Base-by-base conservation (phyloP, 1,140 invertebrate species). In the Drosophila seguyi region DNA sequence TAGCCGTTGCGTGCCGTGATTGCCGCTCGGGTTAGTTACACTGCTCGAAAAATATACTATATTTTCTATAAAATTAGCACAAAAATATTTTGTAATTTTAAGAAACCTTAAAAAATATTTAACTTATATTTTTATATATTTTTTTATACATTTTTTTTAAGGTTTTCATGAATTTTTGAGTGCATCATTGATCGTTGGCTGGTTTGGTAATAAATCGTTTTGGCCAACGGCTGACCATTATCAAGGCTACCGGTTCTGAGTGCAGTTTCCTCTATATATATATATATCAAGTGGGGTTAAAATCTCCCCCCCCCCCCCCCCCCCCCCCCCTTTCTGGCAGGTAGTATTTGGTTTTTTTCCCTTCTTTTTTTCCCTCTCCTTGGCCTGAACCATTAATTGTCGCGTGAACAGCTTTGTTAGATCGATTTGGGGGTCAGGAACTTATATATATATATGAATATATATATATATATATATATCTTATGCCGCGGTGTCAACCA, bases 331-430 rank as follows among this genome's bases (percentile, higher is more conserved):
- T 16, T 34, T 53, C 31, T 27, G 5, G 16, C 27, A 34, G 31
- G 31, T 25, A 16, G 2, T 13, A 14, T 22, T 10, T 3, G 2
- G 20, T 34, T 11, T 41, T 31, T 16, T 22, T 13, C 3, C 34
- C 0, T 36, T 22, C 3, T 10, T 27, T 13, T 57, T 55, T 52
- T 14, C 45, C 27, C 58, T 62, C 29, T 5, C 27, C 27, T 36
- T 18, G 20, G 22, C n/a, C 50, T 22, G 38, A 25, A 78, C 84
- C 79, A 88, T 87, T 87, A 87, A 87, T 87, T 87, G 84, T 87
- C 84, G 84, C 84, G 84, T 87, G 84, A 87, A 87, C 73, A 44
- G 73, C 57, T 71, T 87, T 79, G 75, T 79, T 79, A 72, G 76
- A 78, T 79, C 75, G 75, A 78, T 78, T 72, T 71, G 63, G 73